Base-by-base conservation (phyloP, 1,140 invertebrate genomes). In the Eumaeus atala region DNA sequence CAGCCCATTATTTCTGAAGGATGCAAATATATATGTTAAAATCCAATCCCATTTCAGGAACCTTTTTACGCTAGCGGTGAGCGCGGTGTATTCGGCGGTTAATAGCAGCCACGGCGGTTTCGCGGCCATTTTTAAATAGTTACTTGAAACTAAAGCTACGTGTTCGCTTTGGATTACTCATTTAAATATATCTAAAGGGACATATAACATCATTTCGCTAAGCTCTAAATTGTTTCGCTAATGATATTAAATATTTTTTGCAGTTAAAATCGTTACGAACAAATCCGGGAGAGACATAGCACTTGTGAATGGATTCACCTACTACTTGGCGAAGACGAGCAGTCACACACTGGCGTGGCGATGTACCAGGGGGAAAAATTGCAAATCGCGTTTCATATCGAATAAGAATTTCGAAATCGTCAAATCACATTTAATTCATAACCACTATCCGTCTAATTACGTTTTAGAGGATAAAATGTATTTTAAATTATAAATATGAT, bases 271-370 rank as follows among this genome's bases (percentile, higher is more conserved):
- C 33, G 56, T 56, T n/a, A 59, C 42, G 11, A 66, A 66, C 21
- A 59, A 47, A 49, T 42, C 57, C 16, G 70, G 66, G 0, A 67
- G 66, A 8, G 56, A 59, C 16, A 38, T 69, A 14, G 62, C 62
- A 0, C 40, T 74, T 1, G 3, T 70, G 1, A 48, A 69, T 6
- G 65, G 62, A 2, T 72, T 57, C 50, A 69, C 67, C 0, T 77
- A 64, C 51, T 73, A 74, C 42, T 66, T 61, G 3, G 58, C 61
- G 9, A 62, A 58, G 12, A 59, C 48, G 3, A 52, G 54, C 16
- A 28, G 36, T 0, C 61, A 42, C n/a, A 66, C 58, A 0, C 51
- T 64, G 0, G 62, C 54, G 8, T 77, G 74, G 67, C 42, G 65
- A 10, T 70, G 67, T 10, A 70, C 65, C 1, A 59, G 54, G 16